A percentile compares a stretch with the other conserved stretches of the same genome.
Evolutionary conservation across 2,888 invertebrate genomes (phyloP).

Genomic region (Carterocephalus palaemon): DNA sequence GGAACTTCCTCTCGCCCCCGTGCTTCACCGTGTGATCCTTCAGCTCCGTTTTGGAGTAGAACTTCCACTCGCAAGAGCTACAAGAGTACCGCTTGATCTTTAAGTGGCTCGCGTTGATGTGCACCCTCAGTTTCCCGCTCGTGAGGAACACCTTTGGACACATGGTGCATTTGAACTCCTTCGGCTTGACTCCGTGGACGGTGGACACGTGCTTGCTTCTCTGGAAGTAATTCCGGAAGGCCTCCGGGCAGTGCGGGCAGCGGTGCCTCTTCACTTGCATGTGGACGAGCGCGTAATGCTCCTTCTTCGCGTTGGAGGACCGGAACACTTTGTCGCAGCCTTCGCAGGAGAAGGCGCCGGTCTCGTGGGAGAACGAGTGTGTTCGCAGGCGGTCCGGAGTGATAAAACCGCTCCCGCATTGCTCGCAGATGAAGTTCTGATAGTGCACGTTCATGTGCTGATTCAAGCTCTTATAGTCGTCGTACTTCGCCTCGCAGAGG

Average conservation of each 20-base stretch:
- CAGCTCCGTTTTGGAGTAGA: slow-evolving; percentile 75
- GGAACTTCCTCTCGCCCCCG: slow-evolving; percentile 70
- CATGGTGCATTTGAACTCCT: slow-evolving; percentile 62
- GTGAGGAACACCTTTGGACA: slow-evolving; percentile 62
- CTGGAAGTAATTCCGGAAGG: slow-evolving; percentile 66
- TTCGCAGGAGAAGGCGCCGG: slow-evolving; percentile 61
- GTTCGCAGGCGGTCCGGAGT: slow-evolving; percentile 60
- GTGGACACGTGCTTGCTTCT: slow-evolving; percentile 61
- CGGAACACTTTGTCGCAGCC: slow-evolving; percentile 71
- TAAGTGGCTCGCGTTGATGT: slow-evolving; percentile 63
- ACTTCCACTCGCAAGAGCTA: slow-evolving; percentile 73
- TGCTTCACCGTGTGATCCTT: slow-evolving; percentile 76
- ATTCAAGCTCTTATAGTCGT: slow-evolving; percentile 60
- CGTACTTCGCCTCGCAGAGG: slow-evolving; percentile 50
- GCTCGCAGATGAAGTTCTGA: slow-evolving; percentile 68
- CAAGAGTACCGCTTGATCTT: slow-evolving; percentile 67
- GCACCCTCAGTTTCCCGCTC: slow-evolving; percentile 62
- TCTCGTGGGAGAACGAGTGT: slow-evolving; percentile 60
- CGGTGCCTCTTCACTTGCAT: slow-evolving; percentile 64
- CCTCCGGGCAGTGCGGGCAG: slow-evolving; percentile 63
- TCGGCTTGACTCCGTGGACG: slow-evolving; percentile 59
- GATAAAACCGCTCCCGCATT: slow-evolving; percentile 65
- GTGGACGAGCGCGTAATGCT: slow-evolving; percentile 72
- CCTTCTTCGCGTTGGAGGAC: slow-evolving; percentile 64
- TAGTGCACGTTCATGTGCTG: slow-evolving; percentile 73